Evolutionary conservation across 2,113 vertebrate species (phyloP).

Genomic region (zebrafish (Danio rerio)): DNA sequence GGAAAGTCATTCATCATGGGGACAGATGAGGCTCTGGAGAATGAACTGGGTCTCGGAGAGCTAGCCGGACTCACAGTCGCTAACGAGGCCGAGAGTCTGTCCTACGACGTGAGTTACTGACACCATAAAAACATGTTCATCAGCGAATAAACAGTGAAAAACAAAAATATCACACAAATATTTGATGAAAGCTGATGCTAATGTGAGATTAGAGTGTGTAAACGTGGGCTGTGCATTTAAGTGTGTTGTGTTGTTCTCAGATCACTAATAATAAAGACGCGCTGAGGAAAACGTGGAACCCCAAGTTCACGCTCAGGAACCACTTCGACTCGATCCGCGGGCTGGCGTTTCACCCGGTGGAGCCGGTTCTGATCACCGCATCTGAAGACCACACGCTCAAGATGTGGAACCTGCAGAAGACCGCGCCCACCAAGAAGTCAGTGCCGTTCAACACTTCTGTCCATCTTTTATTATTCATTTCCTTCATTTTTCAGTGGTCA

Average conservation of each 20-base stretch:
- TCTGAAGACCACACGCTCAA: conserved; percentile 98
- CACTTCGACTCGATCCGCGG: conserved; percentile 97
- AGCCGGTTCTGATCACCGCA: conserved; percentile 96
- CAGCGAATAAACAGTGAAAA: background rate
- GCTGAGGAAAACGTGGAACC: conserved; percentile 98
- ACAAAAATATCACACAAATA: background rate
- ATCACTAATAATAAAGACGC: conserved; percentile 97
- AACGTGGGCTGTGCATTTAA: too few species aligned
- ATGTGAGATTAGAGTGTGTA: too few species aligned
- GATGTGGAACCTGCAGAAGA: conserved; percentile 99
- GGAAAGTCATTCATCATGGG: conserved; percentile 98
- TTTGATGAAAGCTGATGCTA: too few species aligned
- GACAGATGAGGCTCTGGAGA: conserved; percentile 92
- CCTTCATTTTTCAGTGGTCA: too few species aligned
- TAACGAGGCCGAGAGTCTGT: conserved; percentile 93
- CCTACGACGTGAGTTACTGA: conserved; percentile 88
- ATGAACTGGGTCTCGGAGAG: conserved; percentile 93
- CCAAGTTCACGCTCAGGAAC: conserved; percentile 97
- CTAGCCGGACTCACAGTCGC: conserved; percentile 96
- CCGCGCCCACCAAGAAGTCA: conserved; percentile 96
- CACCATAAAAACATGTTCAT: background rate
- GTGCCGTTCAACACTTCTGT: conserved; percentile 29
- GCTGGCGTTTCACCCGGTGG: conserved; percentile 91
- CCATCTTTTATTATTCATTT: too few species aligned
- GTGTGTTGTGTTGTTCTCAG: conserved; percentile 67